Evolutionary conservation across 2,797 vertebrate genomes (phyloP), one percentile per base, ranked within the genome.

Genomic region (Discoglossus pictus): DNA sequence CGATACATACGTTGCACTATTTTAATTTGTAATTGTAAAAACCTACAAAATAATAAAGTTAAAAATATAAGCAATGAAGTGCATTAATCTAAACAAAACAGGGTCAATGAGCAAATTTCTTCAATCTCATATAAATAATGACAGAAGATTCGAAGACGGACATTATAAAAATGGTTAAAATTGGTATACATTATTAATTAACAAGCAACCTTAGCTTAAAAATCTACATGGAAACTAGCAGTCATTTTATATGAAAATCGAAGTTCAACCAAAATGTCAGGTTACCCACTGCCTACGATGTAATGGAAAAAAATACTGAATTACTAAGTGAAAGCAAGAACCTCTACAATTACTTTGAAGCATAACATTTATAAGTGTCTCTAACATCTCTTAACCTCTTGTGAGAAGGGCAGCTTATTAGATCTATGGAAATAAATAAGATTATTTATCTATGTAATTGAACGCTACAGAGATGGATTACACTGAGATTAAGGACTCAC

Each of bases 361-460:
- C 55, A 54, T 17, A 40, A 72, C 67, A 2, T 76, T 75, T 56
- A 61, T 56, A 63, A 80, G 60, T 65, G 11, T 59, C 68, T 80
- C 65, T 59, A 58, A 61, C 43, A 5, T 67, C 73, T 73, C 34
- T 0, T 62, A 72, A 76, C 68, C 79, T 68, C 75, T 73, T 36
- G 71, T 60, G 74, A 75, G 66, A 64, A 72, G 73, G 8, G 4
- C 56, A 68, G 75, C 75, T 81, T 80, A 2, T 80, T 72, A 80
- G 79, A 78, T 83, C 78, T 81, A 82, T 74, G 77, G 76, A 78
- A 82, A 82, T 67, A 82, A 82, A 77, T 77, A 78, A 81, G 78
- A 78, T 74, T 83, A 83, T 85, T 84, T 83, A 82, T 83, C 80
- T 81, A 76, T 81, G 78, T 84, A 86, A 84, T 84, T 83, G 82